Evolutionary conservation across 1,140 invertebrate genomes (phyloP), one percentile per base, ranked within the genome.

Genomic region (Eriocheir sinensis): DNA sequence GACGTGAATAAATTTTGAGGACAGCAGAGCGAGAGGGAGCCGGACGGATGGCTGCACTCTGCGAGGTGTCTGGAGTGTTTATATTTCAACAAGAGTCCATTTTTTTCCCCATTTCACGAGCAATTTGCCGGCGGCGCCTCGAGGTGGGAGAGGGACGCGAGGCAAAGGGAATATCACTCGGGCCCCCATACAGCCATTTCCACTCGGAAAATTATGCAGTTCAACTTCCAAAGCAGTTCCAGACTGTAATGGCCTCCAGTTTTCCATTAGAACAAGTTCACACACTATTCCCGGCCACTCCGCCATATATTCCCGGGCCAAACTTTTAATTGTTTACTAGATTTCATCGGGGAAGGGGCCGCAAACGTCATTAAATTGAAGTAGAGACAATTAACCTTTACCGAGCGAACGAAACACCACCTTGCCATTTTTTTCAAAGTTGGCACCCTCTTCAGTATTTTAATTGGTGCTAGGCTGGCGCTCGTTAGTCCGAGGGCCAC

Each of bases 371-470:
- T 94, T 92, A 94, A 94, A 94, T 85, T 94, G 89, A 94, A 94
- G 94, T 85, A 91, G 79, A 85, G 89, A 91, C 89, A 91, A 94
- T 94, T 94, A 94, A 91, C 94, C 89, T 94, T 94, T 85, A 91
- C 88, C 48, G 44, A 89, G 93, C 93, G 89, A 94, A 94, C 93
- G 93, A 94, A 94, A 94, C 88, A 91, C 93, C 80, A 89, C 89
- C 79, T 89, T 89, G 88, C 72, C 48, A 91, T 94, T 89, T 94
- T 89, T 94, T 90, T 86, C 89, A 79, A 94, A 90, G 93, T 94
- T 94, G 93, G 93, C 93, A 94, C 93, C 93, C 93, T 94, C 93
- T 94, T 94, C 88, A 94, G 93, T 89, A 94, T 94, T 94, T 94
- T 94, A 94, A 94, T 94, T 94, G 93, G 93, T 89, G 93, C 93